These are phyloP conservation scores for Tenodera sinensis DNA, from an alignment of 2,888 invertebrate species.

Conservation along the genomic window DNA sequence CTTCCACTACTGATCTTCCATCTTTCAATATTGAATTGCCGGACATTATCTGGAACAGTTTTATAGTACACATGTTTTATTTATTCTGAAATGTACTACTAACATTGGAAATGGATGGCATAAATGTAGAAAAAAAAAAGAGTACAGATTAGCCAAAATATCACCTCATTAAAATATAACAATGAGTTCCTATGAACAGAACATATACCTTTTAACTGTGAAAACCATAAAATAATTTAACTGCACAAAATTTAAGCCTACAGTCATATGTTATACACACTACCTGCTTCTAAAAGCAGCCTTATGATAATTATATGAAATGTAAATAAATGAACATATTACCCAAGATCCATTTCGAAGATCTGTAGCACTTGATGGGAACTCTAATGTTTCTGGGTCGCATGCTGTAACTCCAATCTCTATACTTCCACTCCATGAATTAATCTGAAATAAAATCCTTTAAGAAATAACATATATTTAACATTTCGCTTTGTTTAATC, in stretches of 20 bases:
- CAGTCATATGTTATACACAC: too few species aligned
- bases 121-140: neutral
- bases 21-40: slow-evolving; percentile 82
- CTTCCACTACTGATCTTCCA: slow-evolving; percentile 75
- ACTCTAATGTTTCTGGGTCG: slow-evolving; percentile 63
- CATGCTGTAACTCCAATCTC: slow-evolving; percentile 71
- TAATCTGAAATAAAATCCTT: slow-evolving; percentile 54
- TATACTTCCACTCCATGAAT: slow-evolving; percentile 74
- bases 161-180: neutral
- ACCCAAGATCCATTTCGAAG: slow-evolving; percentile 82
- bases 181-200: too few species aligned
- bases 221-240: too few species aligned
- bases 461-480: slow-evolving; percentile 5
- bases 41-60: slow-evolving; percentile 67
- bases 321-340: slow-evolving; percentile 19
- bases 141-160: neutral
- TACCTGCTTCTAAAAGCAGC: neutral
- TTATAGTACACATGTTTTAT: neutral
- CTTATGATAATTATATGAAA: neutral
- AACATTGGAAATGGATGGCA: slow-evolving; percentile 1
- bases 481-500: neutral
- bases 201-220: too few species aligned
- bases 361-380: slow-evolving; percentile 74
- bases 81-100: neutral
- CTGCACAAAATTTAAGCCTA: too few species aligned